Percentiles rank a stretch among this genome's conserved stretches.
Conservation (phyloP, 2,888 invertebrate species). For the Tridacna gigas region DNA sequence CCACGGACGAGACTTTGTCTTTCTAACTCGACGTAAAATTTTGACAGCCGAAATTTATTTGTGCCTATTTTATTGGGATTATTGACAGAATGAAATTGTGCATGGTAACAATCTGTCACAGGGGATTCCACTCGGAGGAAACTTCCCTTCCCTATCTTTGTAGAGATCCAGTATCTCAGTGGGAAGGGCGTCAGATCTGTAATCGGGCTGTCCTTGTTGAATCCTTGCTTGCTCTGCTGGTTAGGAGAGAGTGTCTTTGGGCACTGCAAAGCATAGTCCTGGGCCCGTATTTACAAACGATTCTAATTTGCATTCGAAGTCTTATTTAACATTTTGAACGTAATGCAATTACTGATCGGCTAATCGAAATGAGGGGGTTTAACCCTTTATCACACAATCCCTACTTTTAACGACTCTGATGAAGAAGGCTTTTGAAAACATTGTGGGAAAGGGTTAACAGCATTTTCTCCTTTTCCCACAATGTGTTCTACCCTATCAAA, state of each 20-base stretch:
- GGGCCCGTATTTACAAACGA: too few species aligned
- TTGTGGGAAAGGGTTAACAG: neutral
- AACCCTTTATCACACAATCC: neutral
- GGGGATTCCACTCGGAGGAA: neutral
- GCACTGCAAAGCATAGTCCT: too few species aligned
- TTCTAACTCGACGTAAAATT: neutral
- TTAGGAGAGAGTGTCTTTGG: too few species aligned
- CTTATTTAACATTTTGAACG: neutral
- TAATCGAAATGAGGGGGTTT: too few species aligned
- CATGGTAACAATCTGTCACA: neutral
- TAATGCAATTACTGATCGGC: too few species aligned
- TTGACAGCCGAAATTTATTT: neutral
- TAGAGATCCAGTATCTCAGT: too few species aligned
- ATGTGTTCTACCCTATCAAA: neutral
- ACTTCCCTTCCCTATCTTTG: too few species aligned
- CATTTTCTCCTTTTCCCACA: neutral
- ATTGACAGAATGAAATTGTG: slow-evolving; percentile 1
- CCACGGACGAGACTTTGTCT: too few species aligned
- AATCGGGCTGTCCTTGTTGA: too few species aligned
- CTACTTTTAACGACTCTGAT: neutral
- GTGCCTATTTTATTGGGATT: neutral
- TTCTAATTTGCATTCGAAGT: too few species aligned
- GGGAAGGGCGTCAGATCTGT: too few species aligned
- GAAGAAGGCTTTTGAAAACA: neutral
- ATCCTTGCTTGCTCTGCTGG: too few species aligned